Percentiles rank a stretch among this genome's conserved stretches.
Conservation (phyloP, 2,797 vertebrate species). For the Melanogrammus aeglefinus region DNA sequence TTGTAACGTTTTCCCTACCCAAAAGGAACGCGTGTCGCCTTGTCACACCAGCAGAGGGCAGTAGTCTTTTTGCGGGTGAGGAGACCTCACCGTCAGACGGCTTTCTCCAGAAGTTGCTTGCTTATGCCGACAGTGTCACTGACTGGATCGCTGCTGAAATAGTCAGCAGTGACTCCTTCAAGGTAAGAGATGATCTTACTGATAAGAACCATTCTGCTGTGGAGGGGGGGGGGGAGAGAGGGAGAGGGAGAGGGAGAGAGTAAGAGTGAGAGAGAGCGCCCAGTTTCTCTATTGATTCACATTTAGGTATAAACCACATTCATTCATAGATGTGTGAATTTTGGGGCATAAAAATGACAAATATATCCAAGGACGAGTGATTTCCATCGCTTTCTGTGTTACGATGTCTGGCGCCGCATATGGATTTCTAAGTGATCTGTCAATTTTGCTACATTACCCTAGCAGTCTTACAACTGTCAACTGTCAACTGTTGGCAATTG, state of each 20-base stretch:
- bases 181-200: conserved; percentile 75
- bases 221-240: background rate
- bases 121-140: conserved; percentile 79
- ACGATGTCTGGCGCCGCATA: background rate
- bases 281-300: too few species aligned
- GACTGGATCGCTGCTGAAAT: conserved; percentile 93
- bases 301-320: too few species aligned
- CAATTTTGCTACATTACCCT: background rate
- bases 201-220: conserved; percentile 3
- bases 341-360: too few species aligned
- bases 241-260: background rate
- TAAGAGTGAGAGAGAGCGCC: too few species aligned
- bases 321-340: too few species aligned
- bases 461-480: background rate
- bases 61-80: conserved; percentile 70
- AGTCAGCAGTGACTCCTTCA: conserved; percentile 86
- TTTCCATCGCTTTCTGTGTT: too few species aligned
- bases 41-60: conserved; percentile 71
- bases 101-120: conserved; percentile 79
- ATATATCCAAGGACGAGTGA: too few species aligned
- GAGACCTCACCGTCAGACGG: conserved; percentile 62
- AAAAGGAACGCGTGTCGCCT: conserved; percentile 72
- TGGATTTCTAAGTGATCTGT: background rate
- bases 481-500: background rate
- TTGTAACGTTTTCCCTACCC: background rate